These are phyloP conservation scores for Amphiprion percula DNA, from an alignment of 2,113 vertebrate species.

Conservation along the genomic window DNA sequence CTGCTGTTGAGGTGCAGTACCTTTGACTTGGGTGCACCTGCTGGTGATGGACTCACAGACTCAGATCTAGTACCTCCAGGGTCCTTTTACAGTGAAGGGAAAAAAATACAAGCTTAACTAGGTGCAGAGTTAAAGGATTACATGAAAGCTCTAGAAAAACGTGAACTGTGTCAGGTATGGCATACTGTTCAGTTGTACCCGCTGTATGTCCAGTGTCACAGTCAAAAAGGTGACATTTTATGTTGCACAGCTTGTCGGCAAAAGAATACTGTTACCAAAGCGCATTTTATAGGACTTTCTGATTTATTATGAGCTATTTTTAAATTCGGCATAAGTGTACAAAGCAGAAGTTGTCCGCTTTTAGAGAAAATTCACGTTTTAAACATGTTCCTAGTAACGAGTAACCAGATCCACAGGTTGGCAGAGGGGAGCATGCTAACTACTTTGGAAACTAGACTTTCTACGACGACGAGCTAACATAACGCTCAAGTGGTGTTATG, in stretches of 20 bases:
- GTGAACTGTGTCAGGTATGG: background rate
- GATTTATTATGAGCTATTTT: background rate
- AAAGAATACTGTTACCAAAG: background rate
- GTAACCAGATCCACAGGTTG: too few relatives aligned
- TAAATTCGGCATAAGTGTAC: background rate
- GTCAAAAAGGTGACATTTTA: too few relatives aligned
- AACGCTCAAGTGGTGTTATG: too few relatives aligned
- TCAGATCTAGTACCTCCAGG: conserved; percentile 49
- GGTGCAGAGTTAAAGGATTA: background rate
- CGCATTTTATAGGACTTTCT: background rate
- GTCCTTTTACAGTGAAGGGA: conserved; percentile 55
- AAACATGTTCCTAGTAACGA: too few relatives aligned
- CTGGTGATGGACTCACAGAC: conserved; percentile 63
- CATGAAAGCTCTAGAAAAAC: background rate
- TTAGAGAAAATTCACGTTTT: too few relatives aligned
- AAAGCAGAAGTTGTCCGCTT: background rate
- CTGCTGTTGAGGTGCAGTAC: conserved; percentile 34
- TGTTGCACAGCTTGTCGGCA: too few relatives aligned
- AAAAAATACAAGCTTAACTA: background rate
- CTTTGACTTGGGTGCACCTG: conserved; percentile 76
- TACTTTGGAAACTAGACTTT: background rate
- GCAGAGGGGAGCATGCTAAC: background rate
- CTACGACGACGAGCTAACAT: too few relatives aligned
- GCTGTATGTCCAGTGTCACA: background rate
- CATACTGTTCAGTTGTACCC: background rate